phyloP scores from a whole-genome alignment of 1,140 invertebrate species.

The Drosophila subobscura region DNA sequence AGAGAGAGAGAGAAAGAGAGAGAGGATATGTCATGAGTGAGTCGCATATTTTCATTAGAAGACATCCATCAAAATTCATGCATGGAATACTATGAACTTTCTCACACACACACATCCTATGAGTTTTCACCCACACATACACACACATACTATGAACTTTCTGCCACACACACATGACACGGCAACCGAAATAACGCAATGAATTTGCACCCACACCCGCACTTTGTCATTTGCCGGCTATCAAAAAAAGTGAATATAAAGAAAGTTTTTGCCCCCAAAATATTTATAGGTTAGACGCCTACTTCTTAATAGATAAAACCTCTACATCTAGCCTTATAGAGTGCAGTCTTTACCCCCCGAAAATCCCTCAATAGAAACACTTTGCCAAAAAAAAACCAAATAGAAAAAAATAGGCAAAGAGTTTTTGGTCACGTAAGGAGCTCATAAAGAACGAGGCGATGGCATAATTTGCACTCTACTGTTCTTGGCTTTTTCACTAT shows the following conservation, averaged over 20 bases:
- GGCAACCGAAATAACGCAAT: conserved; percentile 9
- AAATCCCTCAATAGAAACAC: conserved; percentile 13
- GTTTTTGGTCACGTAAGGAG: conserved; percentile 74
- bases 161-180: not conserved
- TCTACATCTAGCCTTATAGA: not conserved
- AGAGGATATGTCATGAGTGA: conserved; percentile 3
- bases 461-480: conserved; percentile 64
- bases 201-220: conserved; percentile 5
- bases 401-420: conserved; percentile 57
- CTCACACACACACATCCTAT: conserved; percentile 40
- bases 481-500: conserved; percentile 25
- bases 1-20: not conserved
- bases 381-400: conserved; percentile 22
- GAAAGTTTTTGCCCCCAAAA: no score
- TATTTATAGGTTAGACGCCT: no score
- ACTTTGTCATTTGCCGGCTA: conserved; percentile 62
- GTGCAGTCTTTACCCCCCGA: conserved; percentile 16
- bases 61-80: conserved; percentile 77
- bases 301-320: no score
- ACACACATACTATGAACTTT: conserved; percentile 2
- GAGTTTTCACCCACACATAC: conserved; percentile 7
- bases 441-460: conserved; percentile 68
- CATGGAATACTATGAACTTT: conserved; percentile 66
- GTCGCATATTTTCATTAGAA: conserved; percentile 70
- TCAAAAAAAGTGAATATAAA: conserved; percentile 19